A percentile compares a stretch with the other conserved stretches of the same genome.
These are phyloP conservation scores for Chouioia cunea DNA, from an alignment of 2,888 invertebrate species.

Conservation along the genomic window DNA sequence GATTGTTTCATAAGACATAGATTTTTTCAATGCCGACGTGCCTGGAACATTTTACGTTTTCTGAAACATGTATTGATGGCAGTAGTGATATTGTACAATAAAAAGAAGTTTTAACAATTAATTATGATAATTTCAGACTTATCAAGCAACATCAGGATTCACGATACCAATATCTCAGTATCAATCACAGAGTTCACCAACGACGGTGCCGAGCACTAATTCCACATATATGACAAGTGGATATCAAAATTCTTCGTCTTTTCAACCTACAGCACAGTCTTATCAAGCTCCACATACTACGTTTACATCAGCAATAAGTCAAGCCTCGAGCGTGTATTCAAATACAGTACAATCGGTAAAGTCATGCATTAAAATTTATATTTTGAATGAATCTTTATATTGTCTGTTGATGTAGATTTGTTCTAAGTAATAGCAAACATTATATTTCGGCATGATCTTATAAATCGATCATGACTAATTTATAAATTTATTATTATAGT, in stretches of 20 bases:
- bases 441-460: too few species aligned
- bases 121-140: constrained; percentile 54
- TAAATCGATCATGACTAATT: neutral
- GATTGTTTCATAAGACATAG: too few species aligned
- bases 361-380: neutral
- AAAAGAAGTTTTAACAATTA: constrained; percentile 17
- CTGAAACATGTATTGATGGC: too few species aligned
- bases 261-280: constrained; percentile 63
- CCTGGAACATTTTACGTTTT: too few species aligned
- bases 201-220: constrained; percentile 62
- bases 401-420: too few species aligned
- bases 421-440: too few species aligned
- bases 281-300: constrained; percentile 65
- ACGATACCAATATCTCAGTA: constrained; percentile 65
- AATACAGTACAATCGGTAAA: constrained; percentile 64
- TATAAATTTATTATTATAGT: neutral
- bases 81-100: too few species aligned
- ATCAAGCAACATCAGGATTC: constrained; percentile 62
- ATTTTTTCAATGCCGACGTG: too few species aligned
- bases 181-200: constrained; percentile 61
- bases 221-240: constrained; percentile 62
- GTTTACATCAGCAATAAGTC: constrained; percentile 64
- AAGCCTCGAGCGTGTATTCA: constrained; percentile 62
- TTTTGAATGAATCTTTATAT: too few species aligned
- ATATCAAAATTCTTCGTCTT: constrained; percentile 64